Base-by-base conservation (phyloP, 64 coral and sea anemone genomes). In the Platygyra sinensis region DNA sequence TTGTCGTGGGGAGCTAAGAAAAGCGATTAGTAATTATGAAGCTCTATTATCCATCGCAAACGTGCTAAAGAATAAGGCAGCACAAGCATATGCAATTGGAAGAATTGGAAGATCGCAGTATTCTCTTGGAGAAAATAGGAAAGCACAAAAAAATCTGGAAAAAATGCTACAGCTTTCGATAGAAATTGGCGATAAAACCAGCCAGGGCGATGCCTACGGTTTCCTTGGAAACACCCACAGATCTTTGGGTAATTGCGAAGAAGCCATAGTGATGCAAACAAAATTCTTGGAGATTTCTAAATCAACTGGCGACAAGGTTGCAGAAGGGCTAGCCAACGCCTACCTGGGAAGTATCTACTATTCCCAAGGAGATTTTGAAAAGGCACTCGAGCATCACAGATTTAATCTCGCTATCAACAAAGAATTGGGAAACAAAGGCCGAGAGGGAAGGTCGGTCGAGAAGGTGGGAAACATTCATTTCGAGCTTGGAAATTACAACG, bases 271-370 rank as follows among this genome's bases (percentile, higher is more conserved):
- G 20, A 65, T 46, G 39, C 30, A 63, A 52, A 69, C 71, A 25
- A 89, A 89, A 27, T 89, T 67, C 46, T 30, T 89, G 20, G 74
- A 79, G 0, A 89, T 89, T 52, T 62, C 60, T 15, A 30, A 67
- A 33, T 29, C 9, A 29, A 89, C 65, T 10, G 75, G 59, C 52
- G 74, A 89, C 46, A 79, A 79, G 57, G 72, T 25, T 22, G 87
- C 51, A 39, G 87, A 78, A 89, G 72, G 72, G 10, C 32, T 76
- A 10, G 73, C 73, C 13, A 62, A 76, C 30, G 59, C 50, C 28
- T 62, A 89, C 55, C 20, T 89, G 31, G 87, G 87, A 63, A 63
- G 55, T 30, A 62, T 76, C 5, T 89, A 76, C 74, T 46, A 39
- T 27, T 74, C 74, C 20, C 15, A 55, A 5, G 88, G 64, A 19